phyloP scores from a whole-genome alignment of 2,797 vertebrate genomes.

The Enteromius unitaeniatus region DNA sequence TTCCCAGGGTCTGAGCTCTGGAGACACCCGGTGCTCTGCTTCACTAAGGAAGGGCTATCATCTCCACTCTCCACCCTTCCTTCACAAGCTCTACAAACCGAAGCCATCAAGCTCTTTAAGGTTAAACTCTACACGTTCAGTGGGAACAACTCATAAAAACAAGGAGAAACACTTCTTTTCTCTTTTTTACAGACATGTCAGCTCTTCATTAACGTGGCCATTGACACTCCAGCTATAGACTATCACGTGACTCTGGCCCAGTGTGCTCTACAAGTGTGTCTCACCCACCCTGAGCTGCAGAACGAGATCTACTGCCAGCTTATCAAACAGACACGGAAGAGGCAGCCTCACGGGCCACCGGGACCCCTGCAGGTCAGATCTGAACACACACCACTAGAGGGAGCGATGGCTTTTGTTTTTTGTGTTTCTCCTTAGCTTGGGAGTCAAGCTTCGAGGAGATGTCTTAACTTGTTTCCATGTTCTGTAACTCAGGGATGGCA shows the following conservation, averaged over 20 bases:
- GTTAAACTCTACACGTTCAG: slow-evolving; percentile 65
- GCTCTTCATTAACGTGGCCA: slow-evolving; percentile 97
- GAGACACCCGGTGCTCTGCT: slow-evolving; percentile 90
- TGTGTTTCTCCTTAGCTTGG: neutral
- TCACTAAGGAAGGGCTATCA: slow-evolving; percentile 92
- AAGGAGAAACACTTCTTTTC: neutral
- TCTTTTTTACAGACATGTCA: slow-evolving; percentile 88
- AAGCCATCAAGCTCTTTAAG: slow-evolving; percentile 98
- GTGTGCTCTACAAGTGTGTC: slow-evolving; percentile 94
- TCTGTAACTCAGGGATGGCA: slow-evolving; percentile 89
- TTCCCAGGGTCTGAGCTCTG: slow-evolving; percentile 88
- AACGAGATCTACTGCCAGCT: slow-evolving; percentile 98
- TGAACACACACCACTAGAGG: slow-evolving; percentile 60
- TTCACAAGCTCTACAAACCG: slow-evolving; percentile 95
- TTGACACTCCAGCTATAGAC: slow-evolving; percentile 96
- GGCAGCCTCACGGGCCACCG: slow-evolving; percentile 85
- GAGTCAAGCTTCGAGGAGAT: too few species aligned
- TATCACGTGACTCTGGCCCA: slow-evolving; percentile 98
- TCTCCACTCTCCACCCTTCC: slow-evolving; percentile 93
- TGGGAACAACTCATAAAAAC: neutral
- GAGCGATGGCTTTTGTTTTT: slow-evolving; percentile 18
- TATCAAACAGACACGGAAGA: slow-evolving; percentile 92
- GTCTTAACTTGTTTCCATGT: slow-evolving; percentile 4
- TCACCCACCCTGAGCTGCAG: slow-evolving; percentile 94
- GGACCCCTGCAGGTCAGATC: slow-evolving; percentile 89